These are phyloP conservation scores for Ciconia nigra DNA, from an alignment of 2,797 vertebrate species.

Conservation along the genomic window DNA sequence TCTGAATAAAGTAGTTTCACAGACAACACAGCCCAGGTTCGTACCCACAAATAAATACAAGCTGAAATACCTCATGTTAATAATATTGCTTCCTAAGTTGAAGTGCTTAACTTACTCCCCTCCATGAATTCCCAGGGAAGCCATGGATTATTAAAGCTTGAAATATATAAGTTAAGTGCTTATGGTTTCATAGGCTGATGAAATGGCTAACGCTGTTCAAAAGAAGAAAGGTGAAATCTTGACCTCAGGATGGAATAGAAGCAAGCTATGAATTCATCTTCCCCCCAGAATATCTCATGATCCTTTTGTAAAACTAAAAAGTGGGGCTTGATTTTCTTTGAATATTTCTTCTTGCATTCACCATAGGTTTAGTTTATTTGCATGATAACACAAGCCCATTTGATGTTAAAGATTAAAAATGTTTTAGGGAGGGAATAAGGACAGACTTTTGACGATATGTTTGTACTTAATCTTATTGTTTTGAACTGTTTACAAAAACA, in stretches of 20 bases:
- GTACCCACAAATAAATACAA: slow-evolving; percentile 42
- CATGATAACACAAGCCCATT: background rate
- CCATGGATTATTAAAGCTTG: slow-evolving; percentile 47
- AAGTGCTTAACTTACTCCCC: background rate
- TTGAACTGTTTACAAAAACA: background rate
- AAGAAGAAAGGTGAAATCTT: slow-evolving; percentile 1
- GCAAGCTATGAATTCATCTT: background rate
- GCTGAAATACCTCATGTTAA: slow-evolving; percentile 8
- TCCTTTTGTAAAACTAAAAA: background rate
- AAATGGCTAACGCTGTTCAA: background rate
- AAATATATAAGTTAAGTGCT: slow-evolving; percentile 33
- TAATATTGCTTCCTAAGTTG: background rate
- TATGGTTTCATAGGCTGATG: background rate
- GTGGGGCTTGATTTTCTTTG: background rate
- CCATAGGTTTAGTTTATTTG: background rate
- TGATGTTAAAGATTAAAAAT: background rate
- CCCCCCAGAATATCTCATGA: rapidly evolving
- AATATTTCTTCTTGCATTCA: background rate
- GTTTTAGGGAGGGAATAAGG: background rate
- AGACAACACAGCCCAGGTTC: slow-evolving; percentile 13
- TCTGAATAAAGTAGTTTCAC: slow-evolving; percentile 45
- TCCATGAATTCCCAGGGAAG: slow-evolving; percentile 28
- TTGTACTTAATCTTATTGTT: background rate
- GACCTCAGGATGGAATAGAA: background rate
- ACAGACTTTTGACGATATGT: background rate